Conservation (phyloP, 2,113 vertebrate species). For the Butorides virescens region DNA sequence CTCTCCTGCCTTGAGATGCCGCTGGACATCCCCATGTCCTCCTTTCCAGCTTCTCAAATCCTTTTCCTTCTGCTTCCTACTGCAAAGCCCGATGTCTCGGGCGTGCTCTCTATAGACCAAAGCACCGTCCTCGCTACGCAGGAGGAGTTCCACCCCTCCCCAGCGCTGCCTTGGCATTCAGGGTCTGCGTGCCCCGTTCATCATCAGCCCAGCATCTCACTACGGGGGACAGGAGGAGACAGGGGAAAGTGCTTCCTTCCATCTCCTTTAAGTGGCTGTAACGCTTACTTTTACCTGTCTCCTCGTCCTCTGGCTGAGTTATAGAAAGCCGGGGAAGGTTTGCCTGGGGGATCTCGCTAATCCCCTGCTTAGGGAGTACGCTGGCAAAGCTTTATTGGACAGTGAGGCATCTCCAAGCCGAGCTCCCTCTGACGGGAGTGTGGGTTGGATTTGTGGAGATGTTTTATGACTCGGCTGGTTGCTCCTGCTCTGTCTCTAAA, state of each 20-base stretch:
- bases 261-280: background rate
- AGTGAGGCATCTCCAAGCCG: background rate
- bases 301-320: background rate
- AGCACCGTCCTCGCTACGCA: rapidly evolving
- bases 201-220: background rate
- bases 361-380: background rate
- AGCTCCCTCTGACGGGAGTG: background rate
- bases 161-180: background rate
- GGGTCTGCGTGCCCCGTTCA: background rate
- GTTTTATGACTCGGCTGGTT: background rate
- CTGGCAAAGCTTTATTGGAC: background rate
- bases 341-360: background rate
- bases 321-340: background rate
- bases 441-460: background rate
- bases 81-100: rapidly evolving
- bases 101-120: rapidly evolving
- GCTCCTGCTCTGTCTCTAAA: background rate
- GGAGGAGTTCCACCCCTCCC: background rate
- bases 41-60: background rate
- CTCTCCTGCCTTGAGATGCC: rapidly evolving
- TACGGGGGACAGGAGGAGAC: background rate
- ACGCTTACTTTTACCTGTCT: background rate
- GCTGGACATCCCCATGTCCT: background rate
- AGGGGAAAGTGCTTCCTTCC: background rate
- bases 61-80: background rate